Percentiles rank a stretch among this genome's conserved stretches.
Conservation (phyloP, 2,888 invertebrate species). For the Oxyscelio sp. region DNA sequence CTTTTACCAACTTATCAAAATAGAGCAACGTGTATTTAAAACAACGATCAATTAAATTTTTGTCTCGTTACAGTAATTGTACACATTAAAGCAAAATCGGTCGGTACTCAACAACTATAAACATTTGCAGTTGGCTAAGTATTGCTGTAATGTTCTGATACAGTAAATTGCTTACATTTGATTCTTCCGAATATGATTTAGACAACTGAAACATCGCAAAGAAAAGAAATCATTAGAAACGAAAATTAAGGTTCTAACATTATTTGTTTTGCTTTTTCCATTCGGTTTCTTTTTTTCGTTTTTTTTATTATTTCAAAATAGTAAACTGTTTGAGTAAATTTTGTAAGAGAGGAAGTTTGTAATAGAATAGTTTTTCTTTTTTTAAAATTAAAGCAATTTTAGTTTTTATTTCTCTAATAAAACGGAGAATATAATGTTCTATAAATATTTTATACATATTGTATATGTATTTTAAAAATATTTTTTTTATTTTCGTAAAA, state of each 20-base stretch:
- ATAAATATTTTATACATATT: too few relatives aligned
- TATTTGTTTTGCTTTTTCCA: too few relatives aligned
- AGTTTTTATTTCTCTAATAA: too few relatives aligned
- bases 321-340: too few relatives aligned
- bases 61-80: constrained; percentile 10
- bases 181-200: constrained; percentile 88
- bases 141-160: constrained; percentile 67
- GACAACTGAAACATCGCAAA: constrained; percentile 87
- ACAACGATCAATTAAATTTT: constrained; percentile 15
- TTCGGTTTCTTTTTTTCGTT: too few relatives aligned
- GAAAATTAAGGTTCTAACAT: constrained; percentile 44
- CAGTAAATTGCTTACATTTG: constrained; percentile 88
- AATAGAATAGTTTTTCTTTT: too few relatives aligned
- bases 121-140: constrained; percentile 56
- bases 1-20: constrained; percentile 59
- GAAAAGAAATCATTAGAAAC: constrained; percentile 74
- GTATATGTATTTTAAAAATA: too few relatives aligned
- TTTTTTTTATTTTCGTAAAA: too few relatives aligned
- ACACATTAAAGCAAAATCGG: constrained; percentile 21
- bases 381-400: too few relatives aligned
- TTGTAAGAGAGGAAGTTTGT: too few relatives aligned
- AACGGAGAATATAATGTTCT: too few relatives aligned
- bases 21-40: constrained; percentile 21
- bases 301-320: too few relatives aligned
- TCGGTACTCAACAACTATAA: constrained; percentile 31